Conservation (phyloP, 2,888 invertebrate genomes). For the Tetropium fuscum region DNA sequence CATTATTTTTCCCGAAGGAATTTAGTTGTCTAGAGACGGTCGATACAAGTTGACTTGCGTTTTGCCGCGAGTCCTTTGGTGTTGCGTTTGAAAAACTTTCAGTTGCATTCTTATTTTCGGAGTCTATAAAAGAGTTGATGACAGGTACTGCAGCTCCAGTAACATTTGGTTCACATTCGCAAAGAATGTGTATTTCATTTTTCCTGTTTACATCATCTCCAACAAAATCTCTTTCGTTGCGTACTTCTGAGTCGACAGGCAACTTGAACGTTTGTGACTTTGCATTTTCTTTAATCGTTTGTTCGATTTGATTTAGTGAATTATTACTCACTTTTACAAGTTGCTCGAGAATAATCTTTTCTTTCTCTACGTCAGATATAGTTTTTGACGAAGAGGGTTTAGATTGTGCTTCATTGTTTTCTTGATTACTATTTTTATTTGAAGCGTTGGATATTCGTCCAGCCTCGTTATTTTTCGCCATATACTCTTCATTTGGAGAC, state of each 20-base stretch:
- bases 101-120: background rate
- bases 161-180: slow-evolving; percentile 51
- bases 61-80: background rate
- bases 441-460: background rate
- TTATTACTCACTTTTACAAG: too few species aligned
- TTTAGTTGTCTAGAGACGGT: background rate
- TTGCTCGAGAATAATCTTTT: background rate
- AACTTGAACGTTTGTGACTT: slow-evolving; percentile 34
- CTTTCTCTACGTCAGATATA: background rate
- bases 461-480: background rate
- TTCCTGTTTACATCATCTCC: slow-evolving; percentile 43
- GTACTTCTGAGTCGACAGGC: slow-evolving; percentile 21
- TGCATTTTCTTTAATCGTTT: slow-evolving; percentile 20
- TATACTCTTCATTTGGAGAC: slow-evolving; percentile 1
- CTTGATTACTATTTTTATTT: background rate
- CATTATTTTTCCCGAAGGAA: background rate
- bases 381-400: background rate
- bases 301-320: background rate
- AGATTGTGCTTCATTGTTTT: background rate
- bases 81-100: background rate
- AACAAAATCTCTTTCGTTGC: slow-evolving; percentile 34
- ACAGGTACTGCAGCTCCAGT: slow-evolving; percentile 52
- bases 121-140: slow-evolving; percentile 34
- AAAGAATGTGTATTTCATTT: slow-evolving; percentile 39
- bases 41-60: background rate